Evolutionary conservation across 2,888 invertebrate genomes (phyloP), one percentile per base, ranked within the genome.

Genomic region (Synanthedon myopaeformis): DNA sequence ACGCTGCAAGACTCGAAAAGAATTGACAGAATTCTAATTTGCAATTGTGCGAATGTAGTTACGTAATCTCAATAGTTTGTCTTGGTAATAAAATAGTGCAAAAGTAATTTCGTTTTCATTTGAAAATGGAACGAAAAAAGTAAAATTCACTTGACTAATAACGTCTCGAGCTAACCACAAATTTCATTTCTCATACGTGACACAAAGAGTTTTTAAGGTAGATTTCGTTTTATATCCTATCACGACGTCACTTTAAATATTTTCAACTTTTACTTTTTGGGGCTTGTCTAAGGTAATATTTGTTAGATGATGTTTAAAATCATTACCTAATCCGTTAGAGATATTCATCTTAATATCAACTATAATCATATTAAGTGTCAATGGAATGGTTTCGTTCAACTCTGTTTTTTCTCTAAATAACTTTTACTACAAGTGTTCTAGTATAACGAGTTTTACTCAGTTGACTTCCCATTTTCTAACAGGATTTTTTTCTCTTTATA

Each of bases 391-490:
- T 10, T 35, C 35, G 10, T 35, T 10, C 10, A 35, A 35, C 35
- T 35, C 10, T 10, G 35, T 35, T 35, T 35, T 35, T 35, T 35
- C 10, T 35, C 63, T 67, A 65, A 66, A 69, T 79, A 11, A 74
- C 73, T 73, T 70, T 70, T 74, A 68, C 77, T 70, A 56, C 58
- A 59, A 66, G 63, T 58, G 54, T 69, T 72, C 69, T 69, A 58
- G 73, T 64, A 65, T 61, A 69, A 77, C 82, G 69, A 69, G 83
- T 82, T 80, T 73, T 66, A 69, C 67, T 69, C 70, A 67, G 69
- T 73, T 68, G 70, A 76, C 79, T 86, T 84, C 85, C 83, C 72
- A 85, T 85, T 86, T 87, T 86, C 86, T 83, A 85, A 86, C 85
- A 66, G 82, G 82, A 76, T 85, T 79, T 81, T 81, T 79, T 74